These are phyloP conservation scores for Nasonovia ribisnigri DNA, from an alignment of 2,888 invertebrate species.

Conservation along the genomic window DNA sequence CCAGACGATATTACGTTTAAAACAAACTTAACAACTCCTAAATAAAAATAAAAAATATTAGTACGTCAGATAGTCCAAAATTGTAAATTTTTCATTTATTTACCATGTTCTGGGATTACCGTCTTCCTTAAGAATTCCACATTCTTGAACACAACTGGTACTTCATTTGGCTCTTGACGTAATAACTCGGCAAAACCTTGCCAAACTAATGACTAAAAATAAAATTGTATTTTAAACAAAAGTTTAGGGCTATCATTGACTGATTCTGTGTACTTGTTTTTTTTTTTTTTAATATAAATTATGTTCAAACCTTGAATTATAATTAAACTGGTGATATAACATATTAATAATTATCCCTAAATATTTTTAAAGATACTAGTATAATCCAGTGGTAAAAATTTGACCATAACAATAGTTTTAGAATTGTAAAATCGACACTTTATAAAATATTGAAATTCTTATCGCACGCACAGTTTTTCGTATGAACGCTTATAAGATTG, in stretches of 20 bases:
- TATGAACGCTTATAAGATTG: too few relatives aligned
- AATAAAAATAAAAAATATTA: slow-evolving; percentile 30
- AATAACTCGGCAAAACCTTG: slow-evolving; percentile 64
- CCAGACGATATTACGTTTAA: slow-evolving; percentile 86
- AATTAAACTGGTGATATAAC: neutral
- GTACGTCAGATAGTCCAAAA: neutral
- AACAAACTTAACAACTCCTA: slow-evolving; percentile 79
- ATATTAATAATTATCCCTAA: neutral
- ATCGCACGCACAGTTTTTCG: too few relatives aligned
- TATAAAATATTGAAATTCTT: too few relatives aligned
- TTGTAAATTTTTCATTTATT: neutral
- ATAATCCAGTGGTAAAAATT: too few relatives aligned
- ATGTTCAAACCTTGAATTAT: neutral
- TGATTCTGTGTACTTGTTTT: neutral
- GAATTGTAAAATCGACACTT: too few relatives aligned
- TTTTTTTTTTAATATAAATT: neutral
- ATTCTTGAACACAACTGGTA: slow-evolving; percentile 65
- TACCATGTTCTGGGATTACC: slow-evolving; percentile 59
- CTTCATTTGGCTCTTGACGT: slow-evolving; percentile 43
- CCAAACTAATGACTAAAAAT: slow-evolving; percentile 62
- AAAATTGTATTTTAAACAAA: neutral
- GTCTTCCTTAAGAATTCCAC: slow-evolving; percentile 63
- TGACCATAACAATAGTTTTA: too few relatives aligned
- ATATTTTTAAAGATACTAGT: neutral
- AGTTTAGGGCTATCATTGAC: neutral